A percentile compares a stretch with the other conserved stretches of the same genome.
Evolutionary conservation across 2,888 invertebrate genomes (phyloP).

Genomic region (Xanthia togata): DNA sequence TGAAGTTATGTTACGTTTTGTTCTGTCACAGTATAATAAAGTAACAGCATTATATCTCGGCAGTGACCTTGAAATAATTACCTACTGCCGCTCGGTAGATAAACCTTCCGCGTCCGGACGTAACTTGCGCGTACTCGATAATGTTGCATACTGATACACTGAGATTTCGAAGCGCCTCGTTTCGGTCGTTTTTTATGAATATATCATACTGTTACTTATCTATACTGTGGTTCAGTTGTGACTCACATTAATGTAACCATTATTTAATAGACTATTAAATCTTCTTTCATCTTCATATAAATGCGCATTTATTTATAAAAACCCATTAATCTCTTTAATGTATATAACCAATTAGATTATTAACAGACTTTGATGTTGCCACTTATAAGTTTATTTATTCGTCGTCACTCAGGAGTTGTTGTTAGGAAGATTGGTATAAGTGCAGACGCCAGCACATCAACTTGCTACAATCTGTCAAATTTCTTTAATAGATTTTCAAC

Average conservation of each 20-base stretch:
- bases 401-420: not conserved
- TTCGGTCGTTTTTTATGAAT: no score
- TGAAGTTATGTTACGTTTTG: not conserved
- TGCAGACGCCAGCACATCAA: no score
- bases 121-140: no score
- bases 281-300: constrained; percentile 40
- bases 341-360: constrained; percentile 26
- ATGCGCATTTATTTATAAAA: not conserved
- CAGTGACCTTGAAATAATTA: no score
- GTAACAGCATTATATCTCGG: no score
- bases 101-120: no score
- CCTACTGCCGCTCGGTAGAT: no score
- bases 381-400: constrained; percentile 24
- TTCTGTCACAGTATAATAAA: not conserved
- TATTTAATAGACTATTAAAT: constrained; percentile 30
- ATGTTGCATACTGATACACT: no score
- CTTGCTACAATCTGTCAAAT: no score
- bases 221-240: not conserved
- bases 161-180: no score
- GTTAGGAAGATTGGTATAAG: not conserved
- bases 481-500: no score
- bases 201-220: no score
- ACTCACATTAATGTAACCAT: constrained; percentile 22
- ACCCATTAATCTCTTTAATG: constrained; percentile 34
- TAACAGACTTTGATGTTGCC: constrained; percentile 36